Base-by-base conservation (phyloP, 2,113 vertebrate genomes). In the Rhea americana region DNA sequence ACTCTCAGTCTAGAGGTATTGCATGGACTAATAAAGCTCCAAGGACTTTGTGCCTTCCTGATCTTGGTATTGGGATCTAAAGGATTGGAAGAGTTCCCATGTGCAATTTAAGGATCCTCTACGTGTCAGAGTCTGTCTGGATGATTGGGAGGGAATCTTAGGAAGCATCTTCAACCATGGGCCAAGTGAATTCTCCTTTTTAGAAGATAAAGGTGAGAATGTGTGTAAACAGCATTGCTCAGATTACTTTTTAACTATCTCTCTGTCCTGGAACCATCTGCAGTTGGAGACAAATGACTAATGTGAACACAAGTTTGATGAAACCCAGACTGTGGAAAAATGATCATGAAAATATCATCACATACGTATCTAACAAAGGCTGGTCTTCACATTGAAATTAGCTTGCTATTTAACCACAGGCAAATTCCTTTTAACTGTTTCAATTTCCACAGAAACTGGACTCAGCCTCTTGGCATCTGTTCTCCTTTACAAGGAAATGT, bases 371-470 rank as follows among this genome's bases (percentile, higher is more conserved):
- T 58, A 35, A 88, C 65, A 82, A 84, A 89, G 48, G 35, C 20
- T 20, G 43, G 16, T 18, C 14, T 87, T 66, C n/a, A 50, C 18
- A 14, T 72, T 61, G 74, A 84, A 93, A 78, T 19, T 10, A 71
- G 24, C 50, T 75, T n/a, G n/a, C 45, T 81, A 15, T 86, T 86
- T 74, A 74, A 45, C 26, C 47, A 30, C 13, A 67, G 30, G 61
- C 18, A 90, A 94, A 91, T 84, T 18, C 22, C 18, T 81, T 70
- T 84, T 22, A 65, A 63, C n/a, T 78, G 22, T 84, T 87, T 71
- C 43, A 26, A 91, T 81, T 89, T 53, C 68, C 51, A 11, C 35
- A 71, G 65, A 43, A 92, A 83, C 2, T 4, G 37, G 51, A 81
- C 28, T 77, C 9, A 20, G 32, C 17, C 17, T 55, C 13, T 73